phyloP scores from a whole-genome alignment of 2,797 vertebrate genomes.

The Myotis daubentonii region DNA sequence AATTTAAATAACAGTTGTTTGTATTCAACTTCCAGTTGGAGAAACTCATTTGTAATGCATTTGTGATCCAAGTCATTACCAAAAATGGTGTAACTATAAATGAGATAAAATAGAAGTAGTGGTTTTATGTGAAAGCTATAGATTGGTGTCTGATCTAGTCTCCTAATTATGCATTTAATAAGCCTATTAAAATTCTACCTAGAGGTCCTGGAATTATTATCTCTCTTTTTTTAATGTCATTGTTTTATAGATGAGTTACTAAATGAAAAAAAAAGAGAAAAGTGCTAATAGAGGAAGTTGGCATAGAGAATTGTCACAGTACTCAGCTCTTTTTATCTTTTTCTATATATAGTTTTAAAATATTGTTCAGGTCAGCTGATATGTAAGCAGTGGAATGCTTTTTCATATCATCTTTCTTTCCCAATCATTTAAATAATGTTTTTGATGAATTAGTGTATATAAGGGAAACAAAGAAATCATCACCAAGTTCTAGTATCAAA shows the following conservation, averaged over 20 bases:
- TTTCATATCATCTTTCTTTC: constrained; percentile 46
- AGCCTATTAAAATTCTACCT: constrained; percentile 51
- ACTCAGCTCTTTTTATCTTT: constrained; percentile 76
- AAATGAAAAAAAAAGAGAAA: constrained; percentile 56
- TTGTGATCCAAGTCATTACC: constrained; percentile 36
- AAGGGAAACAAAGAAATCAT: constrained; percentile 60
- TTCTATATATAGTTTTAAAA: constrained; percentile 78
- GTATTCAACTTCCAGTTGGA: constrained; percentile 53
- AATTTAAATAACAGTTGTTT: constrained; percentile 56
- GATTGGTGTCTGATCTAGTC: background rate
- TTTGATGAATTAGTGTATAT: constrained; percentile 51
- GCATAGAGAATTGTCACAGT: constrained; percentile 70
- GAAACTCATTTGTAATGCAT: constrained; percentile 42
- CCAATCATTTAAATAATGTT: constrained; percentile 63
- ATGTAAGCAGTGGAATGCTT: constrained; percentile 33
- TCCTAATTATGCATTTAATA: background rate
- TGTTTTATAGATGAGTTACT: constrained; percentile 67
- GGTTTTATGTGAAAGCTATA: background rate
- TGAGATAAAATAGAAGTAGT: constrained; percentile 34
- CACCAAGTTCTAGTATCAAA: constrained; percentile 62
- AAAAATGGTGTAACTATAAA: background rate
- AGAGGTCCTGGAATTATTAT: constrained; percentile 20
- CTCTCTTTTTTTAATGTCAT: background rate
- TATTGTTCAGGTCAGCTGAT: constrained; percentile 72
- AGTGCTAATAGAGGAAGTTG: constrained; percentile 68